Base-by-base conservation (phyloP, 2,888 invertebrate genomes). In the Idaea straminata region DNA sequence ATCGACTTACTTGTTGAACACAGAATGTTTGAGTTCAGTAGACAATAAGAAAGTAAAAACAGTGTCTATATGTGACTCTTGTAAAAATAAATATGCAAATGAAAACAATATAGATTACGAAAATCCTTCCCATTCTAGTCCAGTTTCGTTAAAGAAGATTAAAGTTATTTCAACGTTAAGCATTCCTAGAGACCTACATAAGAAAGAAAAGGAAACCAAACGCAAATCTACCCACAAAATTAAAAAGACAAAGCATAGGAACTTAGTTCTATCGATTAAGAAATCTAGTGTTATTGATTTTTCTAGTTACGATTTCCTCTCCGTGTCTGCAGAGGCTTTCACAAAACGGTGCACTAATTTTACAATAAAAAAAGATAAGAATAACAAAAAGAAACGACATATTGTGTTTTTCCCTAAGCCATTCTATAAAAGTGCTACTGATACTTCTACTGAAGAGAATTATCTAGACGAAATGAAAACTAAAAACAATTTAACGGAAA, bases 81-180 rank as follows among this genome's bases (percentile, higher is more conserved):
- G 73, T 62, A 76, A 77, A 65, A 72, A 69, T 1, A 72, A 74
- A 63, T 61, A 64, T 13, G 57, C 74, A 0, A 65, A 67, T 7
- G 61, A 58, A 5, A 34, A 13, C 13, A 59, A 16, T 10, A 25
- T 25, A 5, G 63, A 65, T 60, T 64, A 5, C 15, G 15, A 64
- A 69, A 64, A 58, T 57, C 83, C 83, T 0, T 75, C 71, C 15
- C 70, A 79, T 35, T 83, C 84, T 15, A 71, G 81, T n/a, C 88
- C 87, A 1, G 74, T 82, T 47, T 70, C 76, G 15, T 74, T 77
- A 25, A 87, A 80, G 68, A 76, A 82, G 67, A 65, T 81, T 3
- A 83, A 76, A 77, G 74, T 89, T 5, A 82, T 91, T 66, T 91
- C 92, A 7, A 89, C 91, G 0, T 73, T 91, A 16, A 92, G 88